phyloP scores from a whole-genome alignment of 2,113 vertebrate species.

The Chaenocephalus aceratus region DNA sequence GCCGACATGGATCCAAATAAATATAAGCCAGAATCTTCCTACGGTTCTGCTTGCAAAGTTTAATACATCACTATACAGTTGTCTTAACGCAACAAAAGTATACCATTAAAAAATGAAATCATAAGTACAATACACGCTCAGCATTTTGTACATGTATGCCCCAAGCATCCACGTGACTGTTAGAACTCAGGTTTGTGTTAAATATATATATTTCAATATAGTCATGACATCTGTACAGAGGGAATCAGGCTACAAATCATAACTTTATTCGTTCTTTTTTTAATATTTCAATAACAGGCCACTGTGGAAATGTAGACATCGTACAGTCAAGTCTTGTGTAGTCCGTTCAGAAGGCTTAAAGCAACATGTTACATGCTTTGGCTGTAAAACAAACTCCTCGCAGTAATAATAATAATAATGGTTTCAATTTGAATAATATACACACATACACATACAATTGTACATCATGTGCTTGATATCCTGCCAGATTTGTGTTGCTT shows the following conservation, averaged over 20 bases:
- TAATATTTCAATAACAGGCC: conserved; percentile 84
- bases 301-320: conserved; percentile 87
- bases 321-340: conserved; percentile 87
- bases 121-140: conserved; percentile 82
- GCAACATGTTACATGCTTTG: conserved; percentile 97
- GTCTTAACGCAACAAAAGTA: conserved; percentile 78
- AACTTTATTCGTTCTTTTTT: conserved; percentile 75
- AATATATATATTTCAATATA: conserved; percentile 80
- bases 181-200: conserved; percentile 81
- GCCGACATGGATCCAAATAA: conserved; percentile 18
- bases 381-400: conserved; percentile 84
- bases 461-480: conserved; percentile 85
- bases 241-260: conserved; percentile 88
- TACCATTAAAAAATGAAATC: conserved; percentile 81
- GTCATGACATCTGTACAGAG: conserved; percentile 86
- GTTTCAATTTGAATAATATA: conserved; percentile 87
- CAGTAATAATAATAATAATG: conserved; percentile 67
- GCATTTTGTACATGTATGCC: conserved; percentile 91
- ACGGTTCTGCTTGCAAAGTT: conserved; percentile 82
- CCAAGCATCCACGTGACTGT: conserved; percentile 88
- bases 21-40: conserved; percentile 41
- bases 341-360: conserved; percentile 89
- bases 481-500: conserved; percentile 44
- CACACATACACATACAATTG: conserved; percentile 86
- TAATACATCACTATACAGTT: conserved; percentile 83